phyloP scores from a whole-genome alignment of 2,888 invertebrate species.

The Callyntrura guangdongensis region DNA sequence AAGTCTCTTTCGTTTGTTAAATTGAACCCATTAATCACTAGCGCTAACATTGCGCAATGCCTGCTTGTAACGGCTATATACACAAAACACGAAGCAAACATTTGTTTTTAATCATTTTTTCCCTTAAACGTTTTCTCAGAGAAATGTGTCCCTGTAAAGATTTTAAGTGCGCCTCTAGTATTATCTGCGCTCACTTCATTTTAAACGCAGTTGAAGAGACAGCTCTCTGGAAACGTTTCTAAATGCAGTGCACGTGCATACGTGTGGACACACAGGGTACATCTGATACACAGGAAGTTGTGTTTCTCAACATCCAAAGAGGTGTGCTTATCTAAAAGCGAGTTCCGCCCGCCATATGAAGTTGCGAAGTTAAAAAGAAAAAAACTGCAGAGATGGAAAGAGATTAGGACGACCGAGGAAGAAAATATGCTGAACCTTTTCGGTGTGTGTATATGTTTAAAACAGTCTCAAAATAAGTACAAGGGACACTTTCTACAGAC shows the following conservation, averaged over 20 bases:
- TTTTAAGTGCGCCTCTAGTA: too few species aligned
- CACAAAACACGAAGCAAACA: too few species aligned
- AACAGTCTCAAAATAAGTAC: constrained; percentile 1
- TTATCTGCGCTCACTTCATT: too few species aligned
- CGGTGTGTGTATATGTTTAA: not conserved
- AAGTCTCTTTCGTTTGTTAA: too few species aligned
- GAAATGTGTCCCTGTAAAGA: too few species aligned
- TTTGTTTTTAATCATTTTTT: too few species aligned
- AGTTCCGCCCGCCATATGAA: constrained; percentile 53
- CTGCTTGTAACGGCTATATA: too few species aligned
- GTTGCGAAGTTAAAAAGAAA: not conserved
- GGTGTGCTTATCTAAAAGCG: constrained; percentile 59
- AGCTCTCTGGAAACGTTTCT: too few species aligned
- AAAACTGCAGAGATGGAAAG: not conserved
- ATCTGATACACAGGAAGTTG: constrained; percentile 51
- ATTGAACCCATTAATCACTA: too few species aligned
- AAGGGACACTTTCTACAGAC: not conserved
- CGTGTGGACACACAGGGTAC: not conserved
- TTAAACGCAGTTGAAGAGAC: too few species aligned
- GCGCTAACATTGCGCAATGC: too few species aligned
- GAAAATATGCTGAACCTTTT: not conserved
- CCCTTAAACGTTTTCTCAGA: too few species aligned
- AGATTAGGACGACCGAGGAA: not conserved
- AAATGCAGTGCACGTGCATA: not conserved
- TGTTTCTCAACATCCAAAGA: constrained; percentile 47